Evolutionary conservation across 2,797 vertebrate species (phyloP), one percentile per base, ranked within the genome.

Genomic region (Allenopithecus nigroviridis): DNA sequence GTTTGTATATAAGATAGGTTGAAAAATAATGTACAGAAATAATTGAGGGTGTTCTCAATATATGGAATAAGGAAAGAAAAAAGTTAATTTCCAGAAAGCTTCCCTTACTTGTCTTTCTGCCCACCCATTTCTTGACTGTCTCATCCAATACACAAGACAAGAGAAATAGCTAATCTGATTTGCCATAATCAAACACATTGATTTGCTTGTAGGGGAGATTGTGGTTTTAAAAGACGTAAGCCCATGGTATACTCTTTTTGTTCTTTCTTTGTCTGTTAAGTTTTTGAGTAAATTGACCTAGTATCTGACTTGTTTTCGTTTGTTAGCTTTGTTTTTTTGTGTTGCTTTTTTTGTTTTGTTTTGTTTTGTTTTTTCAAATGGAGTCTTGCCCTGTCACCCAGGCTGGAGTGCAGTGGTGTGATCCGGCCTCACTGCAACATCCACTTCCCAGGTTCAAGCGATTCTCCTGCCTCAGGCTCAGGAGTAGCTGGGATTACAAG

Each of bases 401-500:
- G 8, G 53, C 8, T 22, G 21, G 53, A 8, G 53, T 22, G 53
- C 53, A 55, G 53, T 55, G 19, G 8, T 55, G 8, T 55, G 53
- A 55, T 22, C 53, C 0, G 8, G 53, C 0, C 53, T 55, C 7
- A 21, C 53, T 55, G 53, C 53, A 55, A 55, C 53, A 22, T 55
- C 53, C 19, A 22, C 0, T 21, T 55, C 53, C 53, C 2, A 0
- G 8, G 8, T 55, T 55, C 53, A 55, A 55, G 53, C 19, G 0
- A 55, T 55, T 55, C 2, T 3, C 2, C 53, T 55, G 19, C 53
- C 19, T 55, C 53, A 55, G 19, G 21, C 19, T 55, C 19, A 55
- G 53, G 53, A 55, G 53, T 55, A 22, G 53, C 2, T 55, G 53
- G 21, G 21, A 55, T 55, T 55, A 55, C 19, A 55, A 0, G 53